These are phyloP conservation scores for Dasysyrphus albostriatus DNA, from an alignment of 2,888 invertebrate species.

Conservation along the genomic window DNA sequence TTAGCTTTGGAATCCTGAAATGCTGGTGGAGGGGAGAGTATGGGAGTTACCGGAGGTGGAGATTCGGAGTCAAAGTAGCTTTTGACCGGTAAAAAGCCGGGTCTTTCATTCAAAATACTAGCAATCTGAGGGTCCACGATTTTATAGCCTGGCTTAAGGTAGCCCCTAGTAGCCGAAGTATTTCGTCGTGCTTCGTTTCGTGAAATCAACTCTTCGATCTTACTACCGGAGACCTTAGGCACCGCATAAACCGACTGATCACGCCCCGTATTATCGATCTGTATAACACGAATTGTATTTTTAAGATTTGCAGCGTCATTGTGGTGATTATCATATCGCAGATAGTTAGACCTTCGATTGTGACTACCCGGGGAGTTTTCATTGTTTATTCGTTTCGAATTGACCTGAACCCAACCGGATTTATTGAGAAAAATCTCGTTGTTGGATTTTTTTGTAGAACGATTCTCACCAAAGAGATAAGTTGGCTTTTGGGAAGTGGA, in stretches of 20 bases:
- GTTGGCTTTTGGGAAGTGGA: constrained; percentile 80
- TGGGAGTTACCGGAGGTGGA: constrained; percentile 88
- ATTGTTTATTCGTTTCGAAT: constrained; percentile 81
- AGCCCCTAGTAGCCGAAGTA: constrained; percentile 75
- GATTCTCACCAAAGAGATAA: constrained; percentile 83
- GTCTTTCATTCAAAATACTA: constrained; percentile 82
- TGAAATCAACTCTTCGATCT: constrained; percentile 83
- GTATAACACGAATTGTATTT: constrained; percentile 79
- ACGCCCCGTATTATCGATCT: constrained; percentile 78
- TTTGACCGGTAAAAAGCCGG: constrained; percentile 83
- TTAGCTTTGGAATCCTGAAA: constrained; percentile 86
- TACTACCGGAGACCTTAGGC: constrained; percentile 81
- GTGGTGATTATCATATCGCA: constrained; percentile 78
- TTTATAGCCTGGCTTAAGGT: constrained; percentile 82
- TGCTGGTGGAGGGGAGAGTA: constrained; percentile 89
- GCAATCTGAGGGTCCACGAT: constrained; percentile 82
- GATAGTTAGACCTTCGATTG: constrained; percentile 77
- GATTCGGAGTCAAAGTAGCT: constrained; percentile 83
- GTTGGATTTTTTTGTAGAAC: constrained; percentile 74
- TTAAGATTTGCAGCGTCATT: constrained; percentile 77
- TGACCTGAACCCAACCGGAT: constrained; percentile 85
- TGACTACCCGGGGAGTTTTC: constrained; percentile 79
- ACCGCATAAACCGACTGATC: constrained; percentile 77
- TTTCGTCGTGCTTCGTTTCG: constrained; percentile 81
- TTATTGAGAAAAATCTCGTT: constrained; percentile 83